These are phyloP conservation scores for Drosophila paulistorum DNA, from an alignment of 1,140 invertebrate species.

Conservation along the genomic window DNA sequence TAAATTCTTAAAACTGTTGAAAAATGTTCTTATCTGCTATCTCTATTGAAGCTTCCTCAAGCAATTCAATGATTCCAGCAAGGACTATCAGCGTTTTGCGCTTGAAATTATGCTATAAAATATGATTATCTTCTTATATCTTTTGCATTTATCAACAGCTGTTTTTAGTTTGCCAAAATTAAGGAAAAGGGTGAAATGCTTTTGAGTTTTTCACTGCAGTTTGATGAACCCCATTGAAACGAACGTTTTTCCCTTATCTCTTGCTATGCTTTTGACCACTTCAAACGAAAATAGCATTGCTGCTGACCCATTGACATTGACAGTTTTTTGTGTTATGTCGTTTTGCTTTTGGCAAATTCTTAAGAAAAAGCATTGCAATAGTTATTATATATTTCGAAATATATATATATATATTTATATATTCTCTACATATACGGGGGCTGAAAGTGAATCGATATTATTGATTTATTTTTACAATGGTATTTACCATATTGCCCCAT, in stretches of 20 bases:
- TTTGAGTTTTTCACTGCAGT: background rate
- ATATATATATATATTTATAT: slow-evolving; percentile 17
- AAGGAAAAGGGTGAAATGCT: background rate
- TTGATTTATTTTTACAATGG: slow-evolving; percentile 54
- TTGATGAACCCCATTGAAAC: slow-evolving; percentile 4
- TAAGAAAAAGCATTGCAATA: slow-evolving; percentile 26
- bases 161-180: background rate
- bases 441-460: slow-evolving; percentile 60
- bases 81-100: background rate
- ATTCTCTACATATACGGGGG: slow-evolving; percentile 9
- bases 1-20: no score
- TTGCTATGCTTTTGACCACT: background rate
- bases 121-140: background rate
- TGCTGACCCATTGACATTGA: slow-evolving; percentile 46
- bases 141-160: background rate
- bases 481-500: slow-evolving; percentile 44
- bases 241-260: no score
- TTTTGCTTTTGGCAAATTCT: slow-evolving; percentile 19
- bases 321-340: slow-evolving; percentile 8
- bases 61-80: no score
- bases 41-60: no score
- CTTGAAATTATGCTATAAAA: background rate
- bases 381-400: slow-evolving; percentile 28
- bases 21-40: no score
- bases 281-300: slow-evolving; percentile 32